Evolutionary conservation across 1,140 invertebrate species (phyloP).

Genomic region (Rhopalosiphum padi): DNA sequence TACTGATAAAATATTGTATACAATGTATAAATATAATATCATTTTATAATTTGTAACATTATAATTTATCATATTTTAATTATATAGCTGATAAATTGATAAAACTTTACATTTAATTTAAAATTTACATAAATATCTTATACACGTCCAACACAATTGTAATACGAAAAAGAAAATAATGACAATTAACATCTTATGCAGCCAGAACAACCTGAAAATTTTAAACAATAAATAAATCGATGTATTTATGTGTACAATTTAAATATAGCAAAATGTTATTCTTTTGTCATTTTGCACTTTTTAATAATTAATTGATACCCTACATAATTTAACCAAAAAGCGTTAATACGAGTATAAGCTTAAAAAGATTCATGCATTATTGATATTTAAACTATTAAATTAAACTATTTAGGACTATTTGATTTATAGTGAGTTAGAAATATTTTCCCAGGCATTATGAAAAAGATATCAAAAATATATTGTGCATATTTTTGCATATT

Average conservation of each 20-base stretch:
- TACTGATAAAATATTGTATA: no score
- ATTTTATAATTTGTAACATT: no score
- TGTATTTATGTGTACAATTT: neutral
- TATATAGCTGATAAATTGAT: neutral
- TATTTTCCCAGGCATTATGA: no score
- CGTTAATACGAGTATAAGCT: neutral
- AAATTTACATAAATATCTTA: neutral
- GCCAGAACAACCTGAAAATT: slow-evolving; percentile 1
- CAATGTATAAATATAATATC: no score
- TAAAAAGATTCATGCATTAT: neutral
- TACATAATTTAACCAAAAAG: neutral
- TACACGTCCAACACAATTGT: neutral
- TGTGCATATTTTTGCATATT: no score
- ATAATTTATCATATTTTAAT: no score
- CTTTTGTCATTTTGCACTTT: no score
- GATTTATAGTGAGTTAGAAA: no score
- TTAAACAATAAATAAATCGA: neutral
- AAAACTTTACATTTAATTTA: neutral
- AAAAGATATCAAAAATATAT: no score
- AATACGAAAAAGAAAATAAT: neutral
- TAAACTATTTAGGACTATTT: no score
- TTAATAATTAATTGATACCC: no score
- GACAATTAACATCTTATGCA: neutral
- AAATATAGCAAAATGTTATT: neutral
- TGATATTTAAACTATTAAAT: neutral